A percentile compares a stretch with the other conserved stretches of the same genome.
Evolutionary conservation across 2,888 invertebrate species (phyloP).

Genomic region (Epirrhoe alternata): DNA sequence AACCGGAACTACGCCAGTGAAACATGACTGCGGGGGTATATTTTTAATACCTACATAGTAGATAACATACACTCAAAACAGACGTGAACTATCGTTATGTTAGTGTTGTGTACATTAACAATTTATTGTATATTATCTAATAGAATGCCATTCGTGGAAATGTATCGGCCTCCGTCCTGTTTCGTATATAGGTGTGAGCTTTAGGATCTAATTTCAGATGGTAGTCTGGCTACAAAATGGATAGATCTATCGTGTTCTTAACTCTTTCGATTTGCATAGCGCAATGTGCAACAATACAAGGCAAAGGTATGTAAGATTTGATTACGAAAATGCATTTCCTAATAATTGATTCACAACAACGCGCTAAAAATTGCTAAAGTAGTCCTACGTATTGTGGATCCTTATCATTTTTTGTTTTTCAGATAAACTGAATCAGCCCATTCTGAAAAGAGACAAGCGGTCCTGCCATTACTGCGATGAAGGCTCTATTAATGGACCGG

Average conservation of each 20-base stretch:
- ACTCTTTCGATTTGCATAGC: constrained; percentile 43
- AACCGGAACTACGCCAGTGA: too few relatives aligned
- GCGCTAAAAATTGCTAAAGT: too few relatives aligned
- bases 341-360: too few relatives aligned
- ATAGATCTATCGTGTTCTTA: constrained; percentile 39
- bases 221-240: constrained; percentile 42
- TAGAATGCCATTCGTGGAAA: constrained; percentile 30
- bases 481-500: constrained; percentile 41
- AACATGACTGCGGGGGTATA: too few relatives aligned
- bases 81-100: neutral
- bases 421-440: constrained; percentile 31
- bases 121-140: constrained; percentile 14
- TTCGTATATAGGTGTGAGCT: constrained; percentile 39
- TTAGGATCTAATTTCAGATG: constrained; percentile 31
- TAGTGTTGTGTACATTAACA: constrained; percentile 27
- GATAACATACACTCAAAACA: neutral
- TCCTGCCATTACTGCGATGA: constrained; percentile 43
- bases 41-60: neutral
- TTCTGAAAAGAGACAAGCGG: constrained; percentile 39
- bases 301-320: constrained; percentile 38
- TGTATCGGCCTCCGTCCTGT: constrained; percentile 36
- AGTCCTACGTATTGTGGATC: neutral
- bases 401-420: constrained; percentile 13
- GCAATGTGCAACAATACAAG: constrained; percentile 42
- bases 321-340: too few relatives aligned